Percentiles rank a stretch among this genome's conserved stretches.
Evolutionary conservation across 2,113 vertebrate species (phyloP).

Genomic region (Empidonax traillii): DNA sequence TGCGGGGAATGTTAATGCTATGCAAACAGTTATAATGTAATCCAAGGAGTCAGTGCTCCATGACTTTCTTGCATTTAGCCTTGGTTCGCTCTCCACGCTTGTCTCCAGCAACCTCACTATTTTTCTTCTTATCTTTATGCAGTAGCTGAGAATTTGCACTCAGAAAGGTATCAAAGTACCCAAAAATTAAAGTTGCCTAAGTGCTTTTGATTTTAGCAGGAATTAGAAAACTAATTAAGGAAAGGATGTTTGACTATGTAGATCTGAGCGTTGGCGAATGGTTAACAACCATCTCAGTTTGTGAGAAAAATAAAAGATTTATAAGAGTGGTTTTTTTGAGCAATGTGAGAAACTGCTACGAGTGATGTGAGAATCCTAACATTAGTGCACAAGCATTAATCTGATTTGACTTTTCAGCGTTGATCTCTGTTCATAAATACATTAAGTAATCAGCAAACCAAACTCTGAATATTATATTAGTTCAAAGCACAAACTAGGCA

Average conservation of each 20-base stretch:
- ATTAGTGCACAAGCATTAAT: neutral
- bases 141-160: neutral
- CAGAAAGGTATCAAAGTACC: neutral
- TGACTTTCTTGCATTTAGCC: neutral
- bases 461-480: neutral
- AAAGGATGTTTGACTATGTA: neutral
- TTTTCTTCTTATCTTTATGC: neutral
- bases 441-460: slow-evolving; percentile 13
- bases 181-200: neutral
- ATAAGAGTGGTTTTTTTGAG: neutral
- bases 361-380: neutral
- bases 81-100: neutral
- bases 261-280: neutral
- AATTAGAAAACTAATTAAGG: neutral
- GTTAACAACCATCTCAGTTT: neutral
- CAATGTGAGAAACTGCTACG: neutral
- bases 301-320: neutral
- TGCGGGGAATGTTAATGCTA: neutral
- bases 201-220: neutral
- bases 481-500: slow-evolving; percentile 8
- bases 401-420: neutral
- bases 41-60: neutral
- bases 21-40: neutral
- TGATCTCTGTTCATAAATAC: slow-evolving; percentile 14
- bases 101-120: neutral